Conservation (phyloP, 2,888 invertebrate species). For the Idaea straminata region DNA sequence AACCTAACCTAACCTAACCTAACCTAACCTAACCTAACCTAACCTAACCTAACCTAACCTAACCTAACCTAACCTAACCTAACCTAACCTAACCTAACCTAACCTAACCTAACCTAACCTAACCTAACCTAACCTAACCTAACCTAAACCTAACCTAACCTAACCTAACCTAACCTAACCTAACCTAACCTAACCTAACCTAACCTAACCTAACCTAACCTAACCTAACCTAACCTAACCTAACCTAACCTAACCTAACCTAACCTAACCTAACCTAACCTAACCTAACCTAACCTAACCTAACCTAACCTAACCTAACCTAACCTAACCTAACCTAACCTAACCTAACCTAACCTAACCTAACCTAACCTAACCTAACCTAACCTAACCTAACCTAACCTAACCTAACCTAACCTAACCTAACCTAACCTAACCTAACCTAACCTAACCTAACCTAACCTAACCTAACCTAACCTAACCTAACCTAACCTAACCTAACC, state of each 20-base stretch:
- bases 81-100: constrained; percentile 26
- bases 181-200: constrained; percentile 16
- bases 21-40: constrained; percentile 18
- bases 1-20: constrained; percentile 14
- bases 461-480: constrained; percentile 22
- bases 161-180: constrained; percentile 21
- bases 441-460: constrained; percentile 24
- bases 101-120: constrained; percentile 32
- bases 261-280: constrained; percentile 15
- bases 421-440: constrained; percentile 24
- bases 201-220: constrained; percentile 25
- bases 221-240: constrained; percentile 20
- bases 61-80: constrained; percentile 13
- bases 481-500: constrained; percentile 21
- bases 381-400: constrained; percentile 19
- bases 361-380: constrained; percentile 24
- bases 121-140: constrained; percentile 26
- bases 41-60: constrained; percentile 21
- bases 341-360: constrained; percentile 20
- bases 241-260: constrained; percentile 16
- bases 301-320: constrained; percentile 17
- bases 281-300: constrained; percentile 16
- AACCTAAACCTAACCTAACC: constrained; percentile 27
- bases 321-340: constrained; percentile 20
- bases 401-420: constrained; percentile 20